Evolutionary conservation across 2,888 invertebrate genomes (phyloP), one percentile per base, ranked within the genome.

Genomic region (Elysia crispata): DNA sequence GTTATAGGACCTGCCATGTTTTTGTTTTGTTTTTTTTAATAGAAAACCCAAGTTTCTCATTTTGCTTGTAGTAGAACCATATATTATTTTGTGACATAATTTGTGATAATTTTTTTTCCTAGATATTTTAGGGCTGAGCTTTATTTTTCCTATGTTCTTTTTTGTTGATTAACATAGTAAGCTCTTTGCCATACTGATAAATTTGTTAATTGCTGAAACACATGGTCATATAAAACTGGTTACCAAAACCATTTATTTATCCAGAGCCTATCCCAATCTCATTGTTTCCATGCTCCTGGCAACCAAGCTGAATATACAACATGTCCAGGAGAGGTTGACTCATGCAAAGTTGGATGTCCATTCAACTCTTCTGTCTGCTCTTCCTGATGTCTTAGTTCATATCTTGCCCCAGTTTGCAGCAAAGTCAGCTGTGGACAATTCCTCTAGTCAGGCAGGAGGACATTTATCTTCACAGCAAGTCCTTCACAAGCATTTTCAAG

Each of bases 321-420:
- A 73, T 8, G 81, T 89, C 6, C 76, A 85, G 77, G 33, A 60
- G 5, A 66, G 90, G 1, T 85, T 82, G 11, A 20, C 60, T 0
- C 67, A 64, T 6, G 69, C 89, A 18, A 81, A 83, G 57, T 30
- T 50, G 1, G 83, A 85, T 20, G 78, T 84, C 67, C 64, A 79
- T 28, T 79, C 83, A 1, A 62, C 88, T 20, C 78, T 91, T 20
- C 72, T 77, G 62, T 62, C 80, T 28, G 87, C 87, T 82, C 79
- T 90, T 3, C 88, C 90, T 1, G 80, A 72, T 23, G 82, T 88
- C 30, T 83, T 91, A 30, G 86, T 89, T 18, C 88, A 90, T 77
- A 89, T 91, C 64, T 85, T 91, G 77, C 91, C 91, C 5, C 77
- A 86, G 79, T 90, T 90, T 85, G 90, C 90, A 20, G 86, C 84